Evolutionary conservation across 2,797 vertebrate genomes (phyloP), one percentile per base, ranked within the genome.

Genomic region (Scolopax bukidnonensis): DNA sequence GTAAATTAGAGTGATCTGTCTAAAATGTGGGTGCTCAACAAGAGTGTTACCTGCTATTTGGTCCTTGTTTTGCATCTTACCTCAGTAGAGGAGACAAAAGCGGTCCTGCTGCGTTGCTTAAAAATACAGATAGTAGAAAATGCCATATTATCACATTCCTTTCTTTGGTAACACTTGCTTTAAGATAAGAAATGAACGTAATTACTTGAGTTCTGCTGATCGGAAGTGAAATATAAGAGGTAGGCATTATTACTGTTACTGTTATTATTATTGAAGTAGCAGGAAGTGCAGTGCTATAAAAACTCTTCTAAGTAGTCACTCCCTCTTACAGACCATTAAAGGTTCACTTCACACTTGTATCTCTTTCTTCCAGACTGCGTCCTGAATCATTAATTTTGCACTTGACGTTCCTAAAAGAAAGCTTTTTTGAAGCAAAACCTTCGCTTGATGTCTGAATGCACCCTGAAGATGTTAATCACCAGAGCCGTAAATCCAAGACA

Each of bases 261-360:
- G 75, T 73, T 95, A 54, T 78, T 85, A 47, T 85, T 90, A 68
- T 53, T 89, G 75, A 71, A 75, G 71, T 64, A 87, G 88, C 91
- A 95, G 91, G 93, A 95, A 95, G 60, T 47, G 40, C 86, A 82
- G 56, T 24, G 64, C 90, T 78, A 79, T 90, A 92, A 95, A 95
- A 95, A 63, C 54, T 84, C 93, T 77, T 68, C 85, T 79, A 51
- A 85, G 80, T 60, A 93, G 87, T 94, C 63, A 50, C 68, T 94
- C 84, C 74, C 61, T 90, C 76, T 78, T 45, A 84, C 47, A 82
- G 59, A 91, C 89, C 73, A 92, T 93, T 94, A 96, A 73, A 87
- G 78, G 80, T 94, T 96, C 75, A 28, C 60, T 89, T 93, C 89
- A 95, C 79, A 60, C 86, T 90, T 87, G 6, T 4, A 56, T 89